phyloP scores from a whole-genome alignment of 2,797 vertebrate species.

The Chromobotia macracanthus region DNA sequence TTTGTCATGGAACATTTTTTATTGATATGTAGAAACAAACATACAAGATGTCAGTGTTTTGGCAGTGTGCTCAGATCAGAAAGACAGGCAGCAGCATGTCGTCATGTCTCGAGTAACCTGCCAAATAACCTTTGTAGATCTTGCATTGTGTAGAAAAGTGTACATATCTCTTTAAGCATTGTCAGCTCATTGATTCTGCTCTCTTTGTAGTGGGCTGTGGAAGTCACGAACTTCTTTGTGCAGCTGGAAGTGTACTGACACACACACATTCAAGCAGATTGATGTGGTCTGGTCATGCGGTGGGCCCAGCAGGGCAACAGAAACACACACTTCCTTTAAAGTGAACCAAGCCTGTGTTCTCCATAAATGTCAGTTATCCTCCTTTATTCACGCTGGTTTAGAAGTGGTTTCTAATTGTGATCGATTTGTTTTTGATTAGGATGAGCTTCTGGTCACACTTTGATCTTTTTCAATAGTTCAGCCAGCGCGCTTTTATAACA shows the following conservation, averaged over 20 bases:
- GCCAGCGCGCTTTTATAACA: slow-evolving; percentile 6
- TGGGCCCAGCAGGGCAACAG: not conserved
- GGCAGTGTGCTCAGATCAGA: too few species aligned
- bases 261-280: slow-evolving; percentile 26
- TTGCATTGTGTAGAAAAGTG: slow-evolving; percentile 10
- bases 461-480: slow-evolving; percentile 23
- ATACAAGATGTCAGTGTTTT: too few species aligned
- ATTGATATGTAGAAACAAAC: too few species aligned
- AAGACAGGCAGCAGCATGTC: too few species aligned
- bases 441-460: slow-evolving; percentile 9
- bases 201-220: slow-evolving; percentile 36
- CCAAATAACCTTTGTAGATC: slow-evolving; percentile 31
- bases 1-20: too few species aligned
- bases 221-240: slow-evolving; percentile 39
- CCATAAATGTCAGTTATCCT: not conserved
- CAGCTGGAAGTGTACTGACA: slow-evolving; percentile 30
- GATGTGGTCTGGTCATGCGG: slow-evolving; percentile 30
- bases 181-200: slow-evolving; percentile 19
- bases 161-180: slow-evolving; percentile 15
- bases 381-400: slow-evolving; percentile 4
- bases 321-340: not conserved
- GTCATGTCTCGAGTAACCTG: not conserved
- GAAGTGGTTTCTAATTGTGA: slow-evolving; percentile 40
- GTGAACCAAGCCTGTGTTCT: not conserved
- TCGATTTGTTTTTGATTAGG: slow-evolving; percentile 5